phyloP scores from a whole-genome alignment of 2,888 invertebrate genomes.

The Lepidonotus clava region DNA sequence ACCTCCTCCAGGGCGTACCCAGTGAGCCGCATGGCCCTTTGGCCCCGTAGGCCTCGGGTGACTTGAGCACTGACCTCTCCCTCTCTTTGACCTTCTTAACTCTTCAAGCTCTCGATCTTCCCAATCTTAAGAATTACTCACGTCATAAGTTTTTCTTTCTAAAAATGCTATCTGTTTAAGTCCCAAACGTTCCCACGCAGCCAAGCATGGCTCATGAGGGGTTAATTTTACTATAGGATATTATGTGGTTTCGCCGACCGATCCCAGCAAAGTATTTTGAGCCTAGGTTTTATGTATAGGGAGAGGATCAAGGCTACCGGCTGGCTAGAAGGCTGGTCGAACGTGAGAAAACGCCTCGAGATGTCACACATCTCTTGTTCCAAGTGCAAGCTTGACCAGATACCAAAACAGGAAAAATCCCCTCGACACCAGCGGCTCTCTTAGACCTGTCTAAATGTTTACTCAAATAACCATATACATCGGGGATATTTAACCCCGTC shows the following conservation, averaged over 20 bases:
- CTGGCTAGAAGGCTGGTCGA: not conserved
- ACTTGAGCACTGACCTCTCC: not conserved
- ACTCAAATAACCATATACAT: not conserved
- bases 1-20: not conserved
- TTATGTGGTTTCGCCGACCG: not conserved
- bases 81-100: not conserved
- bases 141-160: too few species aligned
- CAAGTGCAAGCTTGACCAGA: not conserved
- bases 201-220: not conserved
- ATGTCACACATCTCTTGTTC: not conserved
- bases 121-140: too few species aligned
- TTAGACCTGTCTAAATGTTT: not conserved
- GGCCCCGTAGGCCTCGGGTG: too few species aligned
- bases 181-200: not conserved
- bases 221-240: not conserved
- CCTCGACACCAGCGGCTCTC: not conserved
- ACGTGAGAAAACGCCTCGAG: not conserved
- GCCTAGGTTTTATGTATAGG: not conserved
- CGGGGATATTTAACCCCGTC: not conserved
- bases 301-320: not conserved
- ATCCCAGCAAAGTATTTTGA: not conserved
- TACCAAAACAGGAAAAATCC: not conserved
- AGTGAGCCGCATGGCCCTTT: not conserved
- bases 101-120: too few species aligned
- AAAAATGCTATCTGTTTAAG: not conserved